Base-by-base conservation (phyloP, 2,888 invertebrate genomes). In the Meganola albula region DNA sequence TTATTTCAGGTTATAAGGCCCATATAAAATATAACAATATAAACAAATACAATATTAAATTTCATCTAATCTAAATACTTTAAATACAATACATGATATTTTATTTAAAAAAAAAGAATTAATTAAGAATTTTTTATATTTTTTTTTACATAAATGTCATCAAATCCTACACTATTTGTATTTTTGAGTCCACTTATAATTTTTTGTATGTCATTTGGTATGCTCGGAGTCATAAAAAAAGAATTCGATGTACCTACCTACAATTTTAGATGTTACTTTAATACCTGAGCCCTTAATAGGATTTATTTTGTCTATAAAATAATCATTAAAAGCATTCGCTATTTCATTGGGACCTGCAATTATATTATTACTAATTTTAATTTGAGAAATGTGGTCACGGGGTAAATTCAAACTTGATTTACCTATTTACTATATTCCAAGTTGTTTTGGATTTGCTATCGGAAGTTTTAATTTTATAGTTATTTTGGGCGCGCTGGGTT, bases 141-240 rank as follows among this genome's bases (percentile, higher is more conserved):
- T n/a, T n/a, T n/a, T n/a, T n/a, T n/a, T n/a, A n/a, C n/a, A n/a
- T n/a, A n/a, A 5, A 16, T 16, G 27, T 27, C 27, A 18, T 27
- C 27, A 11, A 27, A 10, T 6, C 27, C 27, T 27, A 27, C 27
- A 7, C 27, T 27, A 7, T 18, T 18, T 8, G 27, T 27, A 6
- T 27, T 27, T 3, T 20, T 27, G 4, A 27, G 18, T 27, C 7
- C 27, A 11, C 6, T 11, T 3, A 27, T 20, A 27, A 27, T 27
- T 27, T 27, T 27, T 6, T 18, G 10, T 27, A 27, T 27, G 27
- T 27, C 27, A 10, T 18, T 18, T 11, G 27, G 18, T 18, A 20
- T 7, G 10, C 27, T 6, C n/a, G 27, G 20, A 18, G 18, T 18
- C 27, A 27, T 27, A 20, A 27, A 27, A 18, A 27, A 11, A 18